Conservation (phyloP, 2,113 vertebrate species). For the Campylomormyrus tamandua region DNA sequence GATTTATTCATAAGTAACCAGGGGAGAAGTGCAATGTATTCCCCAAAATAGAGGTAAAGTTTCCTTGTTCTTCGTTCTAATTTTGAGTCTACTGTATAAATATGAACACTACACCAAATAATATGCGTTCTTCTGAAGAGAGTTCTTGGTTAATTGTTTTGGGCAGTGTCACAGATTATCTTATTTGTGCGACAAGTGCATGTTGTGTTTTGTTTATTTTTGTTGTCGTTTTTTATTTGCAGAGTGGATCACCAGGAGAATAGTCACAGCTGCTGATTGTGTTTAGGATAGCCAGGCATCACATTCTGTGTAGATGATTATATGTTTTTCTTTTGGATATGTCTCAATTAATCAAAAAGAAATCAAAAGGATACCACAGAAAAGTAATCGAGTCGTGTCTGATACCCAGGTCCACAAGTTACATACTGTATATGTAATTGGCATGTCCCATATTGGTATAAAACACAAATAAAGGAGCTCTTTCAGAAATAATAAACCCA, state of each 20-base stretch:
- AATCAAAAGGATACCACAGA: neutral
- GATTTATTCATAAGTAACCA: neutral
- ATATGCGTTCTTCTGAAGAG: neutral
- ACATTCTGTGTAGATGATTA: neutral
- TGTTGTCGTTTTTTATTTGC: neutral
- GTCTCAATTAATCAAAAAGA: neutral
- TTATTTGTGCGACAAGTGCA: neutral
- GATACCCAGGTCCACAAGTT: neutral
- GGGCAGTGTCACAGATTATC: neutral
- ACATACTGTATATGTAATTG: neutral
- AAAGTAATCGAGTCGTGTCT: neutral
- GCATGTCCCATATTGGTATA: neutral
- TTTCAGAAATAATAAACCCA: neutral
- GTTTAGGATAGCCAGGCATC: neutral
- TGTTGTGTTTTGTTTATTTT: neutral
- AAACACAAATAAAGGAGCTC: neutral
- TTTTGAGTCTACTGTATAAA: neutral
- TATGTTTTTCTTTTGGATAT: neutral
- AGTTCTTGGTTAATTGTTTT: neutral
- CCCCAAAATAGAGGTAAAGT: neutral
- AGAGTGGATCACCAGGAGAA: neutral
- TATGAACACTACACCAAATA: neutral
- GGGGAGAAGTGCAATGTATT: neutral
- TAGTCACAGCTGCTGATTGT: neutral
- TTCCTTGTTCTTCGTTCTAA: neutral